These are phyloP conservation scores for Taeniopygia guttata DNA, from an alignment of 2,797 vertebrate species.

Conservation along the genomic window DNA sequence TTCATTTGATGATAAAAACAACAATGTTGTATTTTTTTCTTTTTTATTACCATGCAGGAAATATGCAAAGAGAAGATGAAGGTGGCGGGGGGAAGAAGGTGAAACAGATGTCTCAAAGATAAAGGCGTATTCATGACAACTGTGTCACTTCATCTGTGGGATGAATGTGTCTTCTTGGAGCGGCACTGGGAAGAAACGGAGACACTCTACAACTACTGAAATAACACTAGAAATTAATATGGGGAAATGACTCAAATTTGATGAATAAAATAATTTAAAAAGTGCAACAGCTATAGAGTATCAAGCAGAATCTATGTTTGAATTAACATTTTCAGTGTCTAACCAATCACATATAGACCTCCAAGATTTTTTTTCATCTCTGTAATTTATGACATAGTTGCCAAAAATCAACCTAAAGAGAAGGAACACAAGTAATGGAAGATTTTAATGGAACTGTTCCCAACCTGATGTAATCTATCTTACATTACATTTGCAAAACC, in stretches of 20 bases:
- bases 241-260: neutral
- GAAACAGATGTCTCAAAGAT: neutral
- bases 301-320: neutral
- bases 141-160: neutral
- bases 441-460: neutral
- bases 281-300: neutral
- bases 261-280: neutral
- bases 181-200: neutral
- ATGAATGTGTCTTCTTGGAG: neutral
- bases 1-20: neutral
- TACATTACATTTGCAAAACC: neutral
- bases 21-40: neutral
- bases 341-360: neutral
- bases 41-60: neutral
- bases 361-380: neutral
- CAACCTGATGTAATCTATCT: neutral
- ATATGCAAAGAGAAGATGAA: neutral
- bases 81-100: neutral
- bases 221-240: neutral
- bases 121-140: neutral
- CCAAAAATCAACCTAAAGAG: neutral
- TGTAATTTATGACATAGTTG: neutral
- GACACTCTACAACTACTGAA: neutral
- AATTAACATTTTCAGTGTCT: neutral
- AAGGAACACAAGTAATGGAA: neutral